Evolutionary conservation across 2,113 vertebrate genomes (phyloP).

Genomic region (Carollia perspicillata): DNA sequence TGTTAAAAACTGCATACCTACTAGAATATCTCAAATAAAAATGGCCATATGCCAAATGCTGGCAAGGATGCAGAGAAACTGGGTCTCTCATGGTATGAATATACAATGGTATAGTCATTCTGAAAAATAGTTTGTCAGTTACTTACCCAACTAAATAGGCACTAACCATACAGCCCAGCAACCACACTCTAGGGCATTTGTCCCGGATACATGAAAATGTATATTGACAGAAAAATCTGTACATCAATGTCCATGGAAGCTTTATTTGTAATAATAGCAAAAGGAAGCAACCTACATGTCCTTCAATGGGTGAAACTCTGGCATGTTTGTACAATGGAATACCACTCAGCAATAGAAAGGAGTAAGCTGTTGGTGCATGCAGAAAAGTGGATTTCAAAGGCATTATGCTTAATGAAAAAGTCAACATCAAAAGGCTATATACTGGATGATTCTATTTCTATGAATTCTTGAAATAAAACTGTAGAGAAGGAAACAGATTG

Average conservation of each 20-base stretch:
- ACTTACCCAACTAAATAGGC: neutral
- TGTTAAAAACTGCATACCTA: neutral
- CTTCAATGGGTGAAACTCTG: neutral
- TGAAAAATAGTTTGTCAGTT: neutral
- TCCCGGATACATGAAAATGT: slow-evolving; percentile 1
- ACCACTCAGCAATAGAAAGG: neutral
- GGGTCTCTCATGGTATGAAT: neutral
- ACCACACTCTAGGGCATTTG: neutral
- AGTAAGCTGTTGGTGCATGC: neutral
- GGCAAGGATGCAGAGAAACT: neutral
- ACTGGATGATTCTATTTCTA: neutral
- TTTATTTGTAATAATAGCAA: neutral
- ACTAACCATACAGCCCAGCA: neutral
- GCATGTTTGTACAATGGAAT: neutral
- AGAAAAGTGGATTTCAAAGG: neutral
- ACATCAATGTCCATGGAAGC: neutral
- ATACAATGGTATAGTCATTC: neutral
- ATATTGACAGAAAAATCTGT: neutral
- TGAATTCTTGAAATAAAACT: slow-evolving; percentile 3
- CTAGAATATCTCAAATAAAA: neutral
- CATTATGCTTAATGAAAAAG: neutral
- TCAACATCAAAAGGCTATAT: neutral
- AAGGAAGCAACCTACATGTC: neutral
- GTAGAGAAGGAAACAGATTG: neutral
- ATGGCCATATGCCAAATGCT: neutral